These are phyloP conservation scores for Irena cyanogastra DNA, from an alignment of 2,113 vertebrate species.

Conservation along the genomic window DNA sequence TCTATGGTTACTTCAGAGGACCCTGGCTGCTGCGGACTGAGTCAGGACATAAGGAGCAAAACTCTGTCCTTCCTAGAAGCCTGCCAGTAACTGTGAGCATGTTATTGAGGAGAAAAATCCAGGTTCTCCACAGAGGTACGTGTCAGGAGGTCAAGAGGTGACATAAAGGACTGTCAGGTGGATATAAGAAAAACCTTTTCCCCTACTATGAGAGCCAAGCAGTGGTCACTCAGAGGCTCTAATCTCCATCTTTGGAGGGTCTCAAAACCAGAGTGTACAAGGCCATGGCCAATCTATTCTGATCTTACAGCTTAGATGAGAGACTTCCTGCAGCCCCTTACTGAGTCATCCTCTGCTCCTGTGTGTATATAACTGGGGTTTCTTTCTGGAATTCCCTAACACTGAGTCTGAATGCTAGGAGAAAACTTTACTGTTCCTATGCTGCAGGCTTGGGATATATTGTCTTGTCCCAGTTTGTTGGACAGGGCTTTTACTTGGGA, in stretches of 20 bases:
- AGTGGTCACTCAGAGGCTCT: background rate
- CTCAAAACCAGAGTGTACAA: background rate
- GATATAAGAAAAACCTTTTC: background rate
- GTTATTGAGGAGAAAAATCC: background rate
- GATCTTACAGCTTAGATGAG: background rate
- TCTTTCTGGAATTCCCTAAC: background rate
- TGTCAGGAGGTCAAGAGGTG: background rate
- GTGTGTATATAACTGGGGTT: background rate
- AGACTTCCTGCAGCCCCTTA: background rate
- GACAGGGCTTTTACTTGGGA: background rate
- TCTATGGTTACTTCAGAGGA: background rate
- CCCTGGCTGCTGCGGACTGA: background rate
- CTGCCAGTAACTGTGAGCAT: background rate
- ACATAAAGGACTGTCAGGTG: background rate
- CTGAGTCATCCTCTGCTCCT: background rate
- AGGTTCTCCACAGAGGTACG: background rate
- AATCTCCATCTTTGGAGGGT: background rate
- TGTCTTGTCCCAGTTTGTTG: background rate
- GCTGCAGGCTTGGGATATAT: background rate
- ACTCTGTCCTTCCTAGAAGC: background rate
- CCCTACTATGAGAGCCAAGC: background rate
- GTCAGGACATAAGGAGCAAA: background rate
- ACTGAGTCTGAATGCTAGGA: background rate
- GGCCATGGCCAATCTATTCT: background rate
- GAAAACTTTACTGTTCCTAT: background rate